Evolutionary conservation across 2,888 invertebrate species (phyloP).

Genomic region (Eubasilissa splendida): DNA sequence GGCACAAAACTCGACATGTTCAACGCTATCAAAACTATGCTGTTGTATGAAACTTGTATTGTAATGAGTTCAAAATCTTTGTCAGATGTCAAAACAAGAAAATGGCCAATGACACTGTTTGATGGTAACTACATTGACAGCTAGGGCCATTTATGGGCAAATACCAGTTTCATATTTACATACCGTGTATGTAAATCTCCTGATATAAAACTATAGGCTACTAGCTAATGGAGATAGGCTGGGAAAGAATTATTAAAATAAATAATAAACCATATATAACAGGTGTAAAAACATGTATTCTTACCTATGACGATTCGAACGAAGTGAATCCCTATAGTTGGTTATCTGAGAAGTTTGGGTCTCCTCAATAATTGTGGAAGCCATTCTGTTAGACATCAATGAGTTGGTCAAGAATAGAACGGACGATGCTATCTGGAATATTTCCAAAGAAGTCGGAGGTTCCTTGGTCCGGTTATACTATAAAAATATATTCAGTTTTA

Average conservation of each 20-base stretch:
- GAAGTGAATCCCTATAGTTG: slow-evolving; percentile 69
- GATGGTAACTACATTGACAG: too few species aligned
- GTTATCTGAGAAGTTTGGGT: slow-evolving; percentile 71
- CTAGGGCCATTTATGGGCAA: too few species aligned
- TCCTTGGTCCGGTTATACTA: slow-evolving; percentile 69
- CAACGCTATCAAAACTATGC: too few species aligned
- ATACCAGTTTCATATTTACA: too few species aligned
- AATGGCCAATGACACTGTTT: too few species aligned
- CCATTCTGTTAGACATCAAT: slow-evolving; percentile 68
- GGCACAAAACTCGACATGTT: too few species aligned
- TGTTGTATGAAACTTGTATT: too few species aligned
- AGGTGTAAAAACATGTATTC: background rate
- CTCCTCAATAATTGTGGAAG: slow-evolving; percentile 71
- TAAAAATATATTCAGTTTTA: slow-evolving; percentile 1
- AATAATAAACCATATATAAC: background rate
- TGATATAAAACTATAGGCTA: too few species aligned
- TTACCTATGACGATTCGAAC: slow-evolving; percentile 73
- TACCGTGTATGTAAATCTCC: too few species aligned
- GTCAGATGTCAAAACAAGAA: too few species aligned
- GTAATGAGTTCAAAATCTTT: too few species aligned
- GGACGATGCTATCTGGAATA: slow-evolving; percentile 71
- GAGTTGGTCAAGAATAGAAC: slow-evolving; percentile 70
- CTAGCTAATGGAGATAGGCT: background rate
- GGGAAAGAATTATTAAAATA: slow-evolving; percentile 3
- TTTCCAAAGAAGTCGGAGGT: slow-evolving; percentile 66